Evolutionary conservation across 2,888 invertebrate genomes (phyloP).

Genomic region (Acanthoscelides obtectus): DNA sequence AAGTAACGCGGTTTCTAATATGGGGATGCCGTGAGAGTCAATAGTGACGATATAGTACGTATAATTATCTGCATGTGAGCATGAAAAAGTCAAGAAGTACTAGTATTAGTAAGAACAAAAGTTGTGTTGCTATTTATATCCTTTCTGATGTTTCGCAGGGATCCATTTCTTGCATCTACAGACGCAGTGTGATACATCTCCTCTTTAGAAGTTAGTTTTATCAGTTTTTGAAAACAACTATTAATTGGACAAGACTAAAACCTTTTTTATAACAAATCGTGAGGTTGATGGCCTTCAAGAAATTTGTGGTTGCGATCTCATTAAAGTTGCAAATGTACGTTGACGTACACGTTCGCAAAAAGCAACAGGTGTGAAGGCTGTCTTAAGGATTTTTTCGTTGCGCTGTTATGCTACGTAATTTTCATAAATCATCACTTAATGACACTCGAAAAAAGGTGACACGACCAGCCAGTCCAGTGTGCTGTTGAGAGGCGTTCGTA

Average conservation of each 20-base stretch:
- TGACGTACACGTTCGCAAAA: neutral
- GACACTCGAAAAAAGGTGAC: neutral
- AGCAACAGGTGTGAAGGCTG: neutral
- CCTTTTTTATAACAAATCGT: too few relatives aligned
- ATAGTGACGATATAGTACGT: neutral
- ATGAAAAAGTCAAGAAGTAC: too few relatives aligned
- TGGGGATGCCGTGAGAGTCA: neutral
- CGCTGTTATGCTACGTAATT: neutral
- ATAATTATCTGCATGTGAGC: too few relatives aligned
- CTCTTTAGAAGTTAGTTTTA: too few relatives aligned
- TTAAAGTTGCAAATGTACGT: neutral
- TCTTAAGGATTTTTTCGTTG: neutral
- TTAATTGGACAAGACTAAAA: too few relatives aligned
- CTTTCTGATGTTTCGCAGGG: too few relatives aligned
- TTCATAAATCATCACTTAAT: neutral
- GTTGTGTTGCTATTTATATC: too few relatives aligned
- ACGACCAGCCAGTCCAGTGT: neutral
- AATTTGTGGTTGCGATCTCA: neutral
- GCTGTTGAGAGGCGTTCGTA: neutral
- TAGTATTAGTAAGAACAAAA: too few relatives aligned
- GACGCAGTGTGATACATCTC: too few relatives aligned
- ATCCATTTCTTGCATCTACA: too few relatives aligned
- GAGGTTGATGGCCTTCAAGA: neutral
- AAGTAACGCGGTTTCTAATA: neutral
- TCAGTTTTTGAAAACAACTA: too few relatives aligned